Percentiles rank a stretch among this genome's conserved stretches.
These are phyloP conservation scores for Muscicapa adusta DNA, from an alignment of 2,113 vertebrate species.

Conservation along the genomic window DNA sequence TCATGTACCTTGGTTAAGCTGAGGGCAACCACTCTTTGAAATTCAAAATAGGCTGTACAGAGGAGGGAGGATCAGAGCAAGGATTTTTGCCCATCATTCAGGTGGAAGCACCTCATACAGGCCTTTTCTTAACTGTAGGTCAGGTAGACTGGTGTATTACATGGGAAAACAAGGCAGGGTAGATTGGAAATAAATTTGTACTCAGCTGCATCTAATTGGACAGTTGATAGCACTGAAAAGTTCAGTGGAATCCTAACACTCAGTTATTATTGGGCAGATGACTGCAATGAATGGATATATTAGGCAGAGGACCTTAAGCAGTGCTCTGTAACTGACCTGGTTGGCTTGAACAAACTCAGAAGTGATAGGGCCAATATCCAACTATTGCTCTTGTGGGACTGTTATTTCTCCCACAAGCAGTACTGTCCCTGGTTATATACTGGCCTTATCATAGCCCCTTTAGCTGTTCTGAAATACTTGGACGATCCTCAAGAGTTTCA, in stretches of 20 bases:
- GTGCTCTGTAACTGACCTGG: neutral
- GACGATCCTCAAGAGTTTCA: slow-evolving; percentile 24
- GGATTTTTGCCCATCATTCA: neutral
- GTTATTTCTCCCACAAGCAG: neutral
- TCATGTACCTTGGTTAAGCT: neutral
- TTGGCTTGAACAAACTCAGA: neutral
- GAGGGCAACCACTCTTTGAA: neutral
- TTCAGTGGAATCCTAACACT: neutral
- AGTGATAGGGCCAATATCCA: neutral
- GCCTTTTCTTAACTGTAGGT: neutral
- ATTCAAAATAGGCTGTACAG: neutral
- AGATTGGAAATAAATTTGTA: neutral
- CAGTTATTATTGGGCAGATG: neutral
- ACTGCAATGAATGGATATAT: neutral
- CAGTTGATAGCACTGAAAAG: neutral
- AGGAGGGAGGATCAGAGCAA: neutral
- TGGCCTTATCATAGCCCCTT: neutral
- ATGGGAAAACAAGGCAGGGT: neutral
- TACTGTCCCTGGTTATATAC: neutral
- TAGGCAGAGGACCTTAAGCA: neutral
- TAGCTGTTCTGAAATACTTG: neutral
- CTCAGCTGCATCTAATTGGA: neutral
- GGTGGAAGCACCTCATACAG: neutral
- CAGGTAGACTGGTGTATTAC: neutral
- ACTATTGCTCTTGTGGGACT: neutral